Base-by-base conservation (phyloP, 1,140 invertebrate genomes). In the Conus betulinus region DNA sequence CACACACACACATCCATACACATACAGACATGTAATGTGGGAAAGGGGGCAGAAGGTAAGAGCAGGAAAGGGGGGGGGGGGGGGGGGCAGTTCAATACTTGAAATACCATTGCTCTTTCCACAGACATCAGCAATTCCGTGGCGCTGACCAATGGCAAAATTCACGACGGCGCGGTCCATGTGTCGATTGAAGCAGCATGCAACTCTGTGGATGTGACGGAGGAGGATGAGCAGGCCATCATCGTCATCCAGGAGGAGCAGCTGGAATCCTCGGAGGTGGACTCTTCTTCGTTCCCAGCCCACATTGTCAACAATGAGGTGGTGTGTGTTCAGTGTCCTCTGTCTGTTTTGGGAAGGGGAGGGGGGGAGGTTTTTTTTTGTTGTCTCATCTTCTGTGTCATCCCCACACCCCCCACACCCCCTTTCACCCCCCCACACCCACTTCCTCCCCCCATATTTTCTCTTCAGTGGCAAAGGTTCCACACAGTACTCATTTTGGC, bases 221-320 rank as follows among this genome's bases (percentile, higher is more conserved):
- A 93, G 25, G 91, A 88, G 5, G 87, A 93, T 53, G 92, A 94
- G 90, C 84, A 39, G 94, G 84, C 93, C 27, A 95, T 95, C 79
- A 94, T 95, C 93, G 94, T 95, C 51, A 95, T 95, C 78, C 93
- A 94, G 51, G 94, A 95, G 82, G 94, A 93, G 27, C 89, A 93
- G n/a, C 20, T 91, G 13, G 91, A 92, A n/a, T 53, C 84, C 17
- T 85, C 82, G 13, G 79, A 90, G 8, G 86, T 82, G 20, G 67
- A 71, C 67, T 63, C 60, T 20, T 87, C 86, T 81, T 74, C 91
- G 7, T 92, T 92, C 74, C 89, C 91, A 0, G 90, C 90, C 4
- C 92, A 94, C 78, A 89, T 93, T 10, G 91, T 93, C 55, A 84
- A 89, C 60, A 88, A 81, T 79, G 91, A 92, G 76, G 92, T 93